phyloP scores from a whole-genome alignment of 2,888 invertebrate genomes.

The Troides aeacus region DNA sequence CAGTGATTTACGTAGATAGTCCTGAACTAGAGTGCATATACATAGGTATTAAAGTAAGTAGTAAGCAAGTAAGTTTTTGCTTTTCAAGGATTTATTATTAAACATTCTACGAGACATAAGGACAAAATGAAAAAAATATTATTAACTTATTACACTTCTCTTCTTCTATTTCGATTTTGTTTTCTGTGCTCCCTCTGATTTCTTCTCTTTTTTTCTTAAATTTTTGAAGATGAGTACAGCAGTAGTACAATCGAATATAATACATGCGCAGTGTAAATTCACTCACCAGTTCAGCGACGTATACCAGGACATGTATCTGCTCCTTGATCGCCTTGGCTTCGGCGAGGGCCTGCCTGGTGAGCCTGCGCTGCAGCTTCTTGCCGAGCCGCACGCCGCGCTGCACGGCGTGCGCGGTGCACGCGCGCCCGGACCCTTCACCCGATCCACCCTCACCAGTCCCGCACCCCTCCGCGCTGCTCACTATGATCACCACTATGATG shows the following conservation, averaged over 20 bases:
- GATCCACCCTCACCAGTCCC: constrained; percentile 37
- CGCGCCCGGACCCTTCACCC: constrained; percentile 58
- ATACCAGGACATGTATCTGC: constrained; percentile 88
- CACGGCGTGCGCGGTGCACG: constrained; percentile 86
- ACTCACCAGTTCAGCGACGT: constrained; percentile 88
- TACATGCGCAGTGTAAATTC: neutral
- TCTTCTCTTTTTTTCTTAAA: no score
- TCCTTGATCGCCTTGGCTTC: constrained; percentile 90
- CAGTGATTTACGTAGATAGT: no score
- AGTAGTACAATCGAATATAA: neutral
- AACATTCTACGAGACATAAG: no score
- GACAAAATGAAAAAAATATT: no score
- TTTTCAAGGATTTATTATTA: no score
- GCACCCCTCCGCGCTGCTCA: constrained; percentile 59
- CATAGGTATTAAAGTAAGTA: no score
- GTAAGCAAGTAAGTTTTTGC: no score
- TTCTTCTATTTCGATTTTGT: no score
- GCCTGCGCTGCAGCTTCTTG: constrained; percentile 86
- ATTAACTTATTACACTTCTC: no score
- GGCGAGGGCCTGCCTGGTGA: constrained; percentile 87
- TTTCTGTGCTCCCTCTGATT: no score
- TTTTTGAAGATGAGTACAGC: no score
- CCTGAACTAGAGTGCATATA: no score
- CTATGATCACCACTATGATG: constrained; percentile 69
- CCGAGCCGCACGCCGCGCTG: constrained; percentile 89